Evolutionary conservation across 2,888 invertebrate species (phyloP), one percentile per base, ranked within the genome.

Genomic region (Sarcophaga subvicina): DNA sequence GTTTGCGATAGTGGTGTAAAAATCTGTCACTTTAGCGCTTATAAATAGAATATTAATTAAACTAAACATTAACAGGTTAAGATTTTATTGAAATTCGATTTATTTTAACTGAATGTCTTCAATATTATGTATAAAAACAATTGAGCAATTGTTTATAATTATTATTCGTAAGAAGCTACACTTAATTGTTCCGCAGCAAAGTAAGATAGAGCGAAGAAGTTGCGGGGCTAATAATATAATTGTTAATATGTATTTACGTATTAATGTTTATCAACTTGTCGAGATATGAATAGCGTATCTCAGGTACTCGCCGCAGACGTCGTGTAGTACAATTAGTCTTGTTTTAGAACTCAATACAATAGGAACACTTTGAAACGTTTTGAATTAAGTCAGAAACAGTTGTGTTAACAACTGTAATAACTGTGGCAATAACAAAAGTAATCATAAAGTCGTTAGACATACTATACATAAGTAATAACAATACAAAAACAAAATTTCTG

Each of bases 281-380:
- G n/a, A 75, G 64, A 80, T 75, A 66, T 54, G 67, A 20, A 27
- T 62, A 67, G 72, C 47, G 59, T 79, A 70, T 83, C 75, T 64
- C 73, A 75, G 73, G 83, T 83, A 81, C 69, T 77, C 77, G 54
- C 11, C 63, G 67, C 49, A 70, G 25, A 47, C 10, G 4, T 67
- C 73, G 49, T 14, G 63, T 11, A 54, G n/a, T 59, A 73, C 45
- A 72, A 54, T 77, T 80, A 77, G 77, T 80, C 25, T 81, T 81
- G 78, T 60, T 81, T 81, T 47, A 47, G 60, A 60, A 81, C 70
- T 81, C 64, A 70, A 64, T 78, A 81, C 73, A 77, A 71, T 71
- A 71, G 54, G 76, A 77, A 71, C 82, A 47, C 11, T 66, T 64
- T 63, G 66, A 54, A 62, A 59, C 72, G 20, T 37, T 20, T 60